phyloP scores from a whole-genome alignment of 1,140 invertebrate species.

The Yoshiicerus persimilis region DNA sequence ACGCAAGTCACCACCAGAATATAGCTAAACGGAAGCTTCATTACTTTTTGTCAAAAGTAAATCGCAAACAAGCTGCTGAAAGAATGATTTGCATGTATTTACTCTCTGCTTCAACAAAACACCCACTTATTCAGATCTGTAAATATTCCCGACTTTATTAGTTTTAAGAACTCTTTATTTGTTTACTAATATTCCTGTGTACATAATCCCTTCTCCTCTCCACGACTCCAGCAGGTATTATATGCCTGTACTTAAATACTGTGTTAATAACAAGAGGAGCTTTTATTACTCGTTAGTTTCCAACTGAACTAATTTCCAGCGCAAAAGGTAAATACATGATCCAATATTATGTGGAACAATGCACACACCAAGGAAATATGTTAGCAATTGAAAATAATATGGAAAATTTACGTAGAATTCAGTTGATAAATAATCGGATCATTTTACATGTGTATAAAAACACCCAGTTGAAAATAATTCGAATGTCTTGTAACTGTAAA shows the following conservation, averaged over 20 bases:
- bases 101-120: background rate
- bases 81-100: background rate
- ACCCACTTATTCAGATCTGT: background rate
- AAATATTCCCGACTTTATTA: background rate
- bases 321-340: background rate
- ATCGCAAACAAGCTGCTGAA: conserved; percentile 3
- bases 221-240: background rate
- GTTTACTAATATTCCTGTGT: background rate
- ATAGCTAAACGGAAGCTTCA: background rate
- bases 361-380: background rate
- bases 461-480: background rate
- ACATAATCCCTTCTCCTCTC: background rate
- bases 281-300: too few species aligned
- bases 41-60: background rate
- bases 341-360: too few species aligned
- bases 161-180: background rate
- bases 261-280: too few species aligned
- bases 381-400: background rate
- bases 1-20: background rate
- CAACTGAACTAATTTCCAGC: background rate
- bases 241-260: too few species aligned
- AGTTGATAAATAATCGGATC: background rate
- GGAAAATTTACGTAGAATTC: background rate
- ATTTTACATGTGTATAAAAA: background rate
- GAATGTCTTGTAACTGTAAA: background rate